Evolutionary conservation across 1,140 invertebrate species (phyloP).

Genomic region (Metaphire vulgaris): DNA sequence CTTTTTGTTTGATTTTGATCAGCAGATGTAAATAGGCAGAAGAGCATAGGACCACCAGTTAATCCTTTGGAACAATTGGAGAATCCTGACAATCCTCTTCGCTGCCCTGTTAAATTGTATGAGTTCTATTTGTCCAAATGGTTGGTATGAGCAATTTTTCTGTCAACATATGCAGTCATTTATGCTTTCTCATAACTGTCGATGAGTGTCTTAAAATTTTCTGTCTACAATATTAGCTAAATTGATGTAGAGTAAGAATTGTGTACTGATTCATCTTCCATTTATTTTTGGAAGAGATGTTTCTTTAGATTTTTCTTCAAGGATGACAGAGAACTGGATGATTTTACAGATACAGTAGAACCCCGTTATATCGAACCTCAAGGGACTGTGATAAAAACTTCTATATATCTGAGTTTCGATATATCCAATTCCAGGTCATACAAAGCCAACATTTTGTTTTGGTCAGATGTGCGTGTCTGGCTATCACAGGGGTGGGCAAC

Average conservation of each 20-base stretch:
- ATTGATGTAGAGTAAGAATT: background rate
- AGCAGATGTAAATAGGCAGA: background rate
- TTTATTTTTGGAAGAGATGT: background rate
- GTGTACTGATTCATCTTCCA: background rate
- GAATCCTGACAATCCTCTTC: constrained; percentile 5
- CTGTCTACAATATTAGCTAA: background rate
- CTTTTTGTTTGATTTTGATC: background rate
- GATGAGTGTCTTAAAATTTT: background rate
- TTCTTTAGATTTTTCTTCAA: background rate
- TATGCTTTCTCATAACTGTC: background rate
- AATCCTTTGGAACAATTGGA: constrained; percentile 13
- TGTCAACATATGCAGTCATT: background rate
- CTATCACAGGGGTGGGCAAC: too few relatives aligned
- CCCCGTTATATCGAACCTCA: too few relatives aligned
- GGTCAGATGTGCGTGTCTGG: too few relatives aligned
- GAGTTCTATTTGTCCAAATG: constrained; percentile 27
- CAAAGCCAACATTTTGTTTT: too few relatives aligned
- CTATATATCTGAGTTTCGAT: too few relatives aligned
- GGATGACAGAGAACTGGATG: too few relatives aligned
- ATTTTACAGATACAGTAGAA: too few relatives aligned
- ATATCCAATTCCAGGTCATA: too few relatives aligned
- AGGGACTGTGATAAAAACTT: too few relatives aligned
- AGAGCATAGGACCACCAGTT: background rate
- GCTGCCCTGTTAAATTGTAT: constrained; percentile 24
- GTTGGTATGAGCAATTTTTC: constrained; percentile 3